phyloP scores from a whole-genome alignment of 2,888 invertebrate genomes.

The Ennomos quercinarius region DNA sequence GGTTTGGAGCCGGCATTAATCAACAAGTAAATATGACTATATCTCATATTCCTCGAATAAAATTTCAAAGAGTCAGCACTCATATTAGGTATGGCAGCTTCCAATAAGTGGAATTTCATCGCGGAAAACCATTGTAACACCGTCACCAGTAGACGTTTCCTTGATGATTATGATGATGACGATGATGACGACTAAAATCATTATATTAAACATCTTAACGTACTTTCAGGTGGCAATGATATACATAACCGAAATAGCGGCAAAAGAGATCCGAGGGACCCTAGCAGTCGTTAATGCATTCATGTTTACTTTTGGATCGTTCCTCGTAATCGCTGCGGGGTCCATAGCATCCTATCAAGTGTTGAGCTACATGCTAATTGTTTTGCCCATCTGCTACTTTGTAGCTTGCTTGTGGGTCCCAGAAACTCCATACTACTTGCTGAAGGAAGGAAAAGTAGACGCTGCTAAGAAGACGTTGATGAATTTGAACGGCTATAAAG shows the following conservation, averaged over 20 bases:
- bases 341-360: slow-evolving; percentile 63
- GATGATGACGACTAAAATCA: too few relatives aligned
- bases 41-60: too few relatives aligned
- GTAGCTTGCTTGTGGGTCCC: slow-evolving; percentile 80
- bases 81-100: too few relatives aligned
- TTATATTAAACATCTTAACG: too few relatives aligned
- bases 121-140: too few relatives aligned
- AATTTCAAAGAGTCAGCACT: too few relatives aligned
- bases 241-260: slow-evolving; percentile 72
- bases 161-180: too few relatives aligned
- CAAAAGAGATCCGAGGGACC: slow-evolving; percentile 70
- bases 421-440: slow-evolving; percentile 84
- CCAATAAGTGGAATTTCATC: too few relatives aligned
- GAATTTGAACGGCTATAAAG: slow-evolving; percentile 62
- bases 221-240: slow-evolving; percentile 64
- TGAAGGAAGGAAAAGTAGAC: slow-evolving; percentile 75
- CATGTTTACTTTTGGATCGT: slow-evolving; percentile 65
- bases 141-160: too few relatives aligned
- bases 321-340: slow-evolving; percentile 66
- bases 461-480: slow-evolving; percentile 67
- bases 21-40: slow-evolving; percentile 51
- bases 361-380: slow-evolving; percentile 69
- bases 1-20: slow-evolving; percentile 76
- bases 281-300: slow-evolving; percentile 59
- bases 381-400: slow-evolving; percentile 74